Evolutionary conservation across 2,888 invertebrate species (phyloP).

Genomic region (Latrodectus elegans): DNA sequence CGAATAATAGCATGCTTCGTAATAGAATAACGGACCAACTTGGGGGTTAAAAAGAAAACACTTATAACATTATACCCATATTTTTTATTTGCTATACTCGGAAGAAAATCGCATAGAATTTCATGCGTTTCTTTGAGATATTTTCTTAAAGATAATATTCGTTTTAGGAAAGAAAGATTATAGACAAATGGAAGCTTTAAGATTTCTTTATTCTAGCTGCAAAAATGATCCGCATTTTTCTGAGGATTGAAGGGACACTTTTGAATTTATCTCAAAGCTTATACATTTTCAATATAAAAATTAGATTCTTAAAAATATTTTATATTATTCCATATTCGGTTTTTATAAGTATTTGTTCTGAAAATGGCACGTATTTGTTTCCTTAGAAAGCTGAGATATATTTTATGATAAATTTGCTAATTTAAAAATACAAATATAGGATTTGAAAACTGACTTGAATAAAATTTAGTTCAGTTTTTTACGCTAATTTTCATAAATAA

Average conservation of each 20-base stretch:
- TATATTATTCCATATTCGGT: no score
- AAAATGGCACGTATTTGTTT: no score
- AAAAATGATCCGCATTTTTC: conserved; percentile 4
- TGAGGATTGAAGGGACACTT: conserved; percentile 10
- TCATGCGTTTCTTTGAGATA: conserved; percentile 43
- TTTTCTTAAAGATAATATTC: not conserved
- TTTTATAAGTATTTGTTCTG: no score
- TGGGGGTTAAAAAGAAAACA: conserved; percentile 47
- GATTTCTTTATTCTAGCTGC: not conserved
- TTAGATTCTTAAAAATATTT: no score
- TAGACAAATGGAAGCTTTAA: conserved; percentile 39
- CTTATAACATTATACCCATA: conserved; percentile 29
- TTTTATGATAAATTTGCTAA: no score
- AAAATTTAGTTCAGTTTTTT: no score
- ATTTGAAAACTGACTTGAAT: no score
- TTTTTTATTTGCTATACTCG: conserved; percentile 38
- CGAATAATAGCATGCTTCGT: conserved; percentile 15
- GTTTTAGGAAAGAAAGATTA: conserved; percentile 26
- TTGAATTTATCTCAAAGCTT: not conserved
- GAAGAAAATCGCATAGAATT: conserved; percentile 52
- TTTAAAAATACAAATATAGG: no score
- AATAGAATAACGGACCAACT: not conserved
- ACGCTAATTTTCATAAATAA: no score
- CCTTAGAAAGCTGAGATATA: no score
- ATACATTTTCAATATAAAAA: no score